Conservation (phyloP, 1,140 invertebrate genomes). For the Drosophila arizonae region DNA sequence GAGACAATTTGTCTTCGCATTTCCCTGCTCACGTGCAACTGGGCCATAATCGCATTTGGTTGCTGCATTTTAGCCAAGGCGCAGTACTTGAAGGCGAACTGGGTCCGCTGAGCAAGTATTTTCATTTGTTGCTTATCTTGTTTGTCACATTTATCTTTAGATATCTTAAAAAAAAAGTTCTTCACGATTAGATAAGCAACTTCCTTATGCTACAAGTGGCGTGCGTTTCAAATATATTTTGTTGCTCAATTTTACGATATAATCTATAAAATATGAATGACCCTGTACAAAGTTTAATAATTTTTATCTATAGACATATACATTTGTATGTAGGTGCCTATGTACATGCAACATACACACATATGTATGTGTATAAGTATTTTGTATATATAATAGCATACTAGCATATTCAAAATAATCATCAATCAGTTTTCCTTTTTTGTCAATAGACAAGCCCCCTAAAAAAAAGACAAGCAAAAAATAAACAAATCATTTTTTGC, state of each 20-base stretch:
- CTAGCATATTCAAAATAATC: too few species aligned
- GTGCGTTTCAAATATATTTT: slow-evolving; percentile 1
- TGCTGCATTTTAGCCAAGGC: slow-evolving; percentile 1
- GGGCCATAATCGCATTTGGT: slow-evolving; percentile 7
- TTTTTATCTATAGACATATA: neutral
- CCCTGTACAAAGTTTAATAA: slow-evolving; percentile 20
- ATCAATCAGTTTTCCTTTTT: neutral
- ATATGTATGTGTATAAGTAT: too few species aligned
- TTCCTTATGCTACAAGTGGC: slow-evolving; percentile 13
- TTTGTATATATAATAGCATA: too few species aligned
- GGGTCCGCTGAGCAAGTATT: neutral
- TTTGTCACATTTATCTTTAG: slow-evolving; percentile 43
- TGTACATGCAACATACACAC: too few species aligned
- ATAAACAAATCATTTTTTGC: neutral
- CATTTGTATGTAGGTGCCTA: too few species aligned
- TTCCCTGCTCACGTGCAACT: slow-evolving; percentile 29
- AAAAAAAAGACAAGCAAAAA: slow-evolving; percentile 33
- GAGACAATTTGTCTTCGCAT: slow-evolving; percentile 9
- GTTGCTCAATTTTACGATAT: slow-evolving; percentile 21
- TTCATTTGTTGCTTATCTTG: slow-evolving; percentile 13
- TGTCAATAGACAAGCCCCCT: slow-evolving; percentile 45
- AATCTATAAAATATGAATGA: slow-evolving; percentile 1
- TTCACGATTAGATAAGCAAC: slow-evolving; percentile 42
- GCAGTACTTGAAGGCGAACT: slow-evolving; percentile 1
- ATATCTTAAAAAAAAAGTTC: slow-evolving; percentile 28